Base-by-base conservation (phyloP, 2,888 invertebrate genomes). In the Parnassius apollo region DNA sequence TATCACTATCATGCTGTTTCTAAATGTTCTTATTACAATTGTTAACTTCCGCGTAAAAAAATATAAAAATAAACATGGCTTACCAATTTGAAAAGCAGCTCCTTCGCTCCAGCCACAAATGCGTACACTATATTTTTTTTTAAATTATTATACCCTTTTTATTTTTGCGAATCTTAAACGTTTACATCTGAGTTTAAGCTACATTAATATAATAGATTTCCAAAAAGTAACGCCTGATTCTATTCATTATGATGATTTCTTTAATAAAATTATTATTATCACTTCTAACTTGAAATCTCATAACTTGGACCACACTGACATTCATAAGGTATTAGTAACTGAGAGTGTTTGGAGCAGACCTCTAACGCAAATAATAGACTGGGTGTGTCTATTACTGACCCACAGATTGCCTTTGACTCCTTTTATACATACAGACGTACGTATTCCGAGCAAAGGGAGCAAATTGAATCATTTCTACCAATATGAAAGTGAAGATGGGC, bases 361-460 rank as follows among this genome's bases (percentile, higher is more conserved):
- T 58, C 55, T 68, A 69, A 65, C 65, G 64, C 67, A 73, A 73
- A 71, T 75, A 72, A 74, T 73, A 59, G 68, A 56, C 64, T 57
- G 66, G 69, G 70, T 69, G 72, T 69, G 69, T 65, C 71, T 62
- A 70, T 73, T 71, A 69, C 71, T 67, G 57, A 53, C 61, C 57
- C 68, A 46, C 64, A 69, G 73, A 73, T 71, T 72, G 73, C 62
- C 68, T 65, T 63, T 63, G 66, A 68, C 66, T 68, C 63, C 64
- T 63, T 42, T n/a, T 50, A 51, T 48, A 50, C 56, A 52, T 62
- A 58, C 51, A 59, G 49, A 50, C 54, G 58, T 54, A 53, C 49
- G 48, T 61, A 53, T 48, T 57, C 42, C 50, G 13, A 22, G 25
- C 44, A 49, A 54, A 54, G 49, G 53, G 54, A 11, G 48, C 50